phyloP scores from a whole-genome alignment of 2,888 invertebrate genomes.

The Macrophya alboannulata region DNA sequence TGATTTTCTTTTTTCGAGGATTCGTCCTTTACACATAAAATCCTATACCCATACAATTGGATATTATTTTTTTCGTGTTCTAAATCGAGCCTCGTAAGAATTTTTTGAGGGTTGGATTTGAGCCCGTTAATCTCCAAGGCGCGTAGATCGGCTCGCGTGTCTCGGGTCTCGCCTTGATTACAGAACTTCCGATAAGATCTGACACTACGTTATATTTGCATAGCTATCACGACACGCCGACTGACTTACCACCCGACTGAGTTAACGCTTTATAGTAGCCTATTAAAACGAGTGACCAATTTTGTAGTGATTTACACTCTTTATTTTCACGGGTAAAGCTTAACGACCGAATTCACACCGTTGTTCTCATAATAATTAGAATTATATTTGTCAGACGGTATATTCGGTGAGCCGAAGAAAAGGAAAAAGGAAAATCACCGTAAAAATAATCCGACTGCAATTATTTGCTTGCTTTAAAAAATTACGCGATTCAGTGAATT shows the following conservation, averaged over 20 bases:
- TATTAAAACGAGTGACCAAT: conserved; percentile 55
- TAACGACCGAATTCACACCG: background rate
- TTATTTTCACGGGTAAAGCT: background rate
- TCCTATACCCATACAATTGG: background rate
- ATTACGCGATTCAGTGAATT: background rate
- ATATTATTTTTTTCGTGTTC: background rate
- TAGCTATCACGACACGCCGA: conserved; percentile 51
- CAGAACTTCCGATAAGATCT: conserved; percentile 49
- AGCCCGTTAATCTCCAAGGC: conserved; percentile 4
- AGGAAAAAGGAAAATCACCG: background rate
- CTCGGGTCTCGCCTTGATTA: conserved; percentile 57
- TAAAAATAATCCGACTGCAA: background rate
- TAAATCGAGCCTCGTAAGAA: background rate
- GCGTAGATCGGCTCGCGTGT: conserved; percentile 53
- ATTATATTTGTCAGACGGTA: background rate
- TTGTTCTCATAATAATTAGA: background rate
- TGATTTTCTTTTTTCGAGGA: background rate
- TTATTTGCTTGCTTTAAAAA: background rate
- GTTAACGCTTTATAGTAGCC: background rate
- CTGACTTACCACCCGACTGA: conserved; percentile 39
- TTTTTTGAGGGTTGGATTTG: background rate
- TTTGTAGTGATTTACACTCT: conserved; percentile 50
- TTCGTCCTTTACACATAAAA: too few relatives aligned
- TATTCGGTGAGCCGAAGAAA: background rate
- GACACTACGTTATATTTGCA: conserved; percentile 50